A percentile compares a stretch with the other conserved stretches of the same genome.
phyloP scores from a whole-genome alignment of 92 coral and sea anemone species.

The Palythoa caribaeorum region DNA sequence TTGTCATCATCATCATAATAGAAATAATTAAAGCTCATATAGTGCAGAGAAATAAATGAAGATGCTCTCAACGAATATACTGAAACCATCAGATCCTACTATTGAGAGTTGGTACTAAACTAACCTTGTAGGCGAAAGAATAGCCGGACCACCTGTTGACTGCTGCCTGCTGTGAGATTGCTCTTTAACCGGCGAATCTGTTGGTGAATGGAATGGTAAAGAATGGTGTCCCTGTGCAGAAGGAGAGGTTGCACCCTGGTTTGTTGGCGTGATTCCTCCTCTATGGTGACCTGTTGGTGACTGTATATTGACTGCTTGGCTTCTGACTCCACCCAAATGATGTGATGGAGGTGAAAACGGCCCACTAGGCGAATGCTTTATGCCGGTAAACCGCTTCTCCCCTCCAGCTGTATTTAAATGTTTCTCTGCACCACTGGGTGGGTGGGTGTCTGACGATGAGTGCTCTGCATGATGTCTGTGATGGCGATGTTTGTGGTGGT shows the following conservation, averaged over 20 bases:
- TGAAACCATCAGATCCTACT: not conserved
- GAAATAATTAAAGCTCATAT: too few species aligned
- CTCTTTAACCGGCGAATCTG: slow-evolving; percentile 9
- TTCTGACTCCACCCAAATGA: slow-evolving; percentile 2
- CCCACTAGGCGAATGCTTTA: slow-evolving; percentile 83
- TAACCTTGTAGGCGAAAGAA: slow-evolving; percentile 39
- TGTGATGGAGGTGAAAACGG: slow-evolving; percentile 83
- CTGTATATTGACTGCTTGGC: not conserved
- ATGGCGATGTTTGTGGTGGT: slow-evolving; percentile 47
- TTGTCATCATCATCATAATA: too few species aligned
- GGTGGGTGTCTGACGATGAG: slow-evolving; percentile 14
- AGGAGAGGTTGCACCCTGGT: slow-evolving; percentile 1
- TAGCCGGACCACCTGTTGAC: not conserved
- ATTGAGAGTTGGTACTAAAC: not conserved
- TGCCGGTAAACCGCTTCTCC: slow-evolving; percentile 53
- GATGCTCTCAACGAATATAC: too few species aligned
- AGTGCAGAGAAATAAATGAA: not conserved
- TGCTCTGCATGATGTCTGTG: slow-evolving; percentile 57
- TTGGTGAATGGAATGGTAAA: slow-evolving; percentile 52
- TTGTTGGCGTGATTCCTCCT: slow-evolving; percentile 7
- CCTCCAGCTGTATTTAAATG: slow-evolving; percentile 8
- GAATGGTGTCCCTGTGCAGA: slow-evolving; percentile 47
- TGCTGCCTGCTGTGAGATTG: slow-evolving; percentile 16
- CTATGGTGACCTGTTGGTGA: slow-evolving; percentile 2
- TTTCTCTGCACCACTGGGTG: not conserved